Percentiles rank a stretch among this genome's conserved stretches.
phyloP scores from a whole-genome alignment of 2,888 invertebrate species.

The Drosophila fulvimacula region DNA sequence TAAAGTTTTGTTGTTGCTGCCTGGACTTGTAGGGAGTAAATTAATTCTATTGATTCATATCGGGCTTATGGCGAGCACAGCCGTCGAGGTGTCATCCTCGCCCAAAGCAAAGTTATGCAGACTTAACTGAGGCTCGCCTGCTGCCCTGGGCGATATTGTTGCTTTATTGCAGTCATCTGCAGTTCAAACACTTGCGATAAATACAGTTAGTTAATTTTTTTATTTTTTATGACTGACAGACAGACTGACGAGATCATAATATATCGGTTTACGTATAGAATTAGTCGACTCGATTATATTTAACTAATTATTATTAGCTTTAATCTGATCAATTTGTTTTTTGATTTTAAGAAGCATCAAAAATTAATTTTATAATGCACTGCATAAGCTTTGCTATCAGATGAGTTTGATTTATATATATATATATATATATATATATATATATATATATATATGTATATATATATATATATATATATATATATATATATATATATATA shows the following conservation, averaged over 20 bases:
- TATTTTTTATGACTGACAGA: neutral
- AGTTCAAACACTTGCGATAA: neutral
- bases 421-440: neutral
- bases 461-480: neutral
- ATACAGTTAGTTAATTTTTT: neutral
- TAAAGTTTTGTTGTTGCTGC: slow-evolving; percentile 17
- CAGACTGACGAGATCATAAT: too few species aligned
- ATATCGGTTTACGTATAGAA: too few species aligned
- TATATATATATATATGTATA: neutral
- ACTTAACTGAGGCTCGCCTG: slow-evolving; percentile 13
- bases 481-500: neutral
- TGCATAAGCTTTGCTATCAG: neutral
- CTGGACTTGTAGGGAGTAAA: slow-evolving; percentile 30
- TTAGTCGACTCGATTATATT: too few species aligned
- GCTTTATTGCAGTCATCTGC: slow-evolving; percentile 1
- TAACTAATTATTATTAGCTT: too few species aligned
- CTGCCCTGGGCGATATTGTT: neutral
- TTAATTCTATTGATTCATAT: slow-evolving; percentile 68
- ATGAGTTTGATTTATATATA: neutral
- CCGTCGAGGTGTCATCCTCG: slow-evolving; percentile 20
- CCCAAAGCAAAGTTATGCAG: slow-evolving; percentile 28
- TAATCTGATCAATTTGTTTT: too few species aligned
- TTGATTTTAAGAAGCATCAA: neutral
- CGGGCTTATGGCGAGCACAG: slow-evolving; percentile 46
- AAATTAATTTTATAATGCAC: neutral